These are phyloP conservation scores for Sus scrofa DNA, from an alignment of 2,113 vertebrate genomes.

Conservation along the genomic window T2T-Sscrofa CM000812.6:43592501-43593000, in stretches of 20 bases:
- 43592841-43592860: neutral
- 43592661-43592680: neutral
- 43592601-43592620: neutral
- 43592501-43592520: neutral
- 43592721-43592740: neutral
- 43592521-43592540: neutral
- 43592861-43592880: neutral
- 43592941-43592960: neutral
- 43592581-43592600: neutral
- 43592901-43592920: neutral
- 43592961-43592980: too few relatives aligned
- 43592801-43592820: neutral
- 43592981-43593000: neutral
- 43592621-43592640: neutral
- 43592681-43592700: neutral
- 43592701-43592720: neutral
- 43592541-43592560: neutral
- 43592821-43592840: rapidly evolving
- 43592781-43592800: neutral
- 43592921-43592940: neutral
- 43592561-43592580: neutral
- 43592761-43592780: neutral
- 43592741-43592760: neutral
- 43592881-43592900: neutral
- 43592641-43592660: constrained; percentile 14